Percentiles rank a stretch among this genome's conserved stretches.
Evolutionary conservation across 1,140 invertebrate species (phyloP).

Genomic region (Chironomus tepperi): DNA sequence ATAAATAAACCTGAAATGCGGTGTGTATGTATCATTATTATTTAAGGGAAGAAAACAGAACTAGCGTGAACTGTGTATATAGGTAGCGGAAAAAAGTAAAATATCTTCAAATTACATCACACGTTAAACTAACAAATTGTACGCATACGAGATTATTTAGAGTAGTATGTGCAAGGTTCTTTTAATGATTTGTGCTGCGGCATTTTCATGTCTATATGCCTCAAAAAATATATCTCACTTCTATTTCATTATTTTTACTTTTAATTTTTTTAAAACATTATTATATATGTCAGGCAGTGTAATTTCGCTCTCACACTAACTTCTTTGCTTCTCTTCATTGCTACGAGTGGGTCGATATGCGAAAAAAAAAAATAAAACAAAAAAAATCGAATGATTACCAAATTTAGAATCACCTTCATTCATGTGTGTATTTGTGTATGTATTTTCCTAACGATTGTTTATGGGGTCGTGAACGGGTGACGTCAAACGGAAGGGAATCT

Average conservation of each 20-base stretch:
- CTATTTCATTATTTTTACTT: too few species aligned
- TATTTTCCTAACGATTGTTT: background rate
- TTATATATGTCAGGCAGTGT: background rate
- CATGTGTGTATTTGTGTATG: background rate
- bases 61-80: too few species aligned
- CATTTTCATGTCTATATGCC: too few species aligned
- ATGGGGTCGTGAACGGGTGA: too few species aligned
- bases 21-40: too few species aligned
- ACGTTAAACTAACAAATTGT: background rate
- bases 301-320: background rate
- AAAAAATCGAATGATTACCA: constrained; percentile 1
- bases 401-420: background rate
- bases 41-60: too few species aligned
- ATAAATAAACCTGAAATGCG: too few species aligned
- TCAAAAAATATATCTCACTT: too few species aligned
- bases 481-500: too few species aligned
- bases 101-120: background rate
- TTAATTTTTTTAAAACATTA: too few species aligned
- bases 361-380: background rate
- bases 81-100: too few species aligned
- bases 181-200: background rate
- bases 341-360: background rate
- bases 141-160: background rate
- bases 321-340: background rate
- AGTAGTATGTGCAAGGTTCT: background rate